These are phyloP conservation scores for Molanna angustata DNA, from an alignment of 2,888 invertebrate species.

Conservation along the genomic window DNA sequence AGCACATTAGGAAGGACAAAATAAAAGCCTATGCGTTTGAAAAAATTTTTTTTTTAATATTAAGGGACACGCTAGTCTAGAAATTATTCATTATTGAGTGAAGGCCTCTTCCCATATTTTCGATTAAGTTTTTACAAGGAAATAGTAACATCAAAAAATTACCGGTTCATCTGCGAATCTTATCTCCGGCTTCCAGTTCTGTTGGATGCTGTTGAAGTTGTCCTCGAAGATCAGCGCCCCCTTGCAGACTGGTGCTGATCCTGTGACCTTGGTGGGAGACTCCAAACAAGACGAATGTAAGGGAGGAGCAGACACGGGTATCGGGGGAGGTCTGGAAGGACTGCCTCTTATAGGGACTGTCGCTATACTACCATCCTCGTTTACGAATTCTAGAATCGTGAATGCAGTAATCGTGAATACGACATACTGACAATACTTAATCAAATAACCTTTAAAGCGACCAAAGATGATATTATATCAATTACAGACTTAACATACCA, in stretches of 20 bases:
- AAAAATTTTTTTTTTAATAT: too few species aligned
- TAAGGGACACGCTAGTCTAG: too few species aligned
- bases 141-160: too few species aligned
- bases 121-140: too few species aligned
- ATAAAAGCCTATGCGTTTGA: too few species aligned
- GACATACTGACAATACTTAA: too few species aligned
- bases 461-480: background rate
- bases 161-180: conserved; percentile 62
- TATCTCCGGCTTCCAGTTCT: conserved; percentile 54
- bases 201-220: conserved; percentile 46
- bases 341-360: background rate
- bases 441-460: background rate
- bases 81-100: too few species aligned
- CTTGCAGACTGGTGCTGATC: conserved; percentile 49
- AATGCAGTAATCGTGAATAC: too few species aligned
- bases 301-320: conserved; percentile 33
- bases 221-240: conserved; percentile 64
- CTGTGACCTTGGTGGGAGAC: conserved; percentile 42
- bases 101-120: too few species aligned
- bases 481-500: too few species aligned
- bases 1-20: too few species aligned
- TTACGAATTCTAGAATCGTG: too few species aligned
- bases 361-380: conserved; percentile 22
- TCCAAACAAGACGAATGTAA: conserved; percentile 33
- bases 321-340: conserved; percentile 20